These are phyloP conservation scores for Calliopum simillimum DNA, from an alignment of 2,888 invertebrate species.

Conservation along the genomic window DNA sequence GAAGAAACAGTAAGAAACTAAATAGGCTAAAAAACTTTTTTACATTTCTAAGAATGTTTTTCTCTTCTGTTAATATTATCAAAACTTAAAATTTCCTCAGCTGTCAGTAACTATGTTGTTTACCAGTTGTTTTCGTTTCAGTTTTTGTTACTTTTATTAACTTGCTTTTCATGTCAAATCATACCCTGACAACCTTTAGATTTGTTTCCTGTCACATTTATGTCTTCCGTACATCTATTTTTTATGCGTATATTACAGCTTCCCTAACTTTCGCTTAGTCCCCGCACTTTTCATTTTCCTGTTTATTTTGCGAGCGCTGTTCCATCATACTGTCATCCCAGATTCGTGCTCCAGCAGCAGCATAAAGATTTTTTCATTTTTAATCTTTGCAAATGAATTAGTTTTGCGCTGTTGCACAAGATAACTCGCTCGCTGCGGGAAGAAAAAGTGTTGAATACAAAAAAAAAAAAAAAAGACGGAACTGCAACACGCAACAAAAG, in stretches of 20 bases:
- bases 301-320: not conserved
- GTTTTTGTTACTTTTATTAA: conserved; percentile 9
- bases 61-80: not conserved
- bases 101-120: not conserved
- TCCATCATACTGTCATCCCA: too few species aligned
- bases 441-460: not conserved
- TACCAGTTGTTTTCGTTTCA: not conserved
- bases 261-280: not conserved
- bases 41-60: too few species aligned
- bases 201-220: conserved; percentile 10
- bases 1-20: too few species aligned
- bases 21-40: conserved; percentile 7
- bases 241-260: not conserved
- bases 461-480: not conserved
- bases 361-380: not conserved
- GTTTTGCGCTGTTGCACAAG: not conserved
- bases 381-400: conserved; percentile 12
- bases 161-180: not conserved
- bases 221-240: not conserved
- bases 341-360: too few species aligned
- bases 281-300: not conserved
- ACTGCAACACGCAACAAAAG: too few species aligned
- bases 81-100: not conserved
- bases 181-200: conserved; percentile 5
- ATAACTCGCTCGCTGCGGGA: not conserved